Evolutionary conservation across 2,888 invertebrate species (phyloP), one percentile per base, ranked within the genome.

Genomic region (Bombyx huttoni): DNA sequence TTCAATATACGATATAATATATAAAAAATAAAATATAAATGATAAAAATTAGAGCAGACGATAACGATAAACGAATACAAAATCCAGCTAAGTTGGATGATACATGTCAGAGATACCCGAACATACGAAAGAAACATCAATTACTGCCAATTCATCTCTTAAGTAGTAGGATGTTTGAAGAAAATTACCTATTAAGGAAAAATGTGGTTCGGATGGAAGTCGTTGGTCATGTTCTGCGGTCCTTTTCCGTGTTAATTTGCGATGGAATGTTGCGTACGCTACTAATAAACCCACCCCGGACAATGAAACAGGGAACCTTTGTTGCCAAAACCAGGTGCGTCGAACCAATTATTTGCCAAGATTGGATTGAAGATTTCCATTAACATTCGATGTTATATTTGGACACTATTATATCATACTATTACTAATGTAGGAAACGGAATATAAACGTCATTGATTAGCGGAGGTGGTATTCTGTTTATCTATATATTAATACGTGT

Each of bases 161-260:
- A 64, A 64, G 65, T 61, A 67, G 67, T 66, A n/a, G 73, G 71
- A 64, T 71, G 69, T 73, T 68, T 63, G 62, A 64, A 60, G 68
- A 69, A 71, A 76, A 78, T 79, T 73, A 72, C 66, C 73, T 70
- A 78, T 75, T 72, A 73, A 67, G 68, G 67, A 66, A 65, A 65
- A 67, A 67, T 62, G 58, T 56, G 60, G 62, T 33, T 34, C 52
- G 50, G 58, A 65, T 64, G 57, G 59, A 58, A 64, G 64, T 62
- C 64, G 64, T 63, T 63, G 65, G 66, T 61, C 65, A 70, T 70
- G 63, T 71, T 65, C 59, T 71, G 75, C 66, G 71, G 69, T 69
- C 64, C 62, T 62, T 58, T 24, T 24, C 40, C 62, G 70, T 74
- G 79, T 75, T 78, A 80, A 79, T 76, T 77, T 75, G 73, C 68